Evolutionary conservation across 1,140 invertebrate species (phyloP).

Genomic region (Hycleus cichorii): DNA sequence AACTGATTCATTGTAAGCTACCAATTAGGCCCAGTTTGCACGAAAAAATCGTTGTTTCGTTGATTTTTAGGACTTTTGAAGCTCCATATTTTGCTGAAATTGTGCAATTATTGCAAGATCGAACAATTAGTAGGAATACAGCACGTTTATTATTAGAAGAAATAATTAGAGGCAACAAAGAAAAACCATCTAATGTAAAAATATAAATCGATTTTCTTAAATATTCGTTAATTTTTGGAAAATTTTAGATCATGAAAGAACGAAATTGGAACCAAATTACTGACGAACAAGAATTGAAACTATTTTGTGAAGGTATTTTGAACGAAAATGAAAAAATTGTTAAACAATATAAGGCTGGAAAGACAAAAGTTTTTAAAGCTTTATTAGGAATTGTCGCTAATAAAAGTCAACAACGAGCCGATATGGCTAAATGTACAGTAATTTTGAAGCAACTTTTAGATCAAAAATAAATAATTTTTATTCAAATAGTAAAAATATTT

Average conservation of each 20-base stretch:
- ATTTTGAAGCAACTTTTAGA: slow-evolving; percentile 55
- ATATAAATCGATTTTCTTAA: slow-evolving; percentile 6
- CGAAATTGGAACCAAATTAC: slow-evolving; percentile 58
- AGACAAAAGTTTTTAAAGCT: slow-evolving; percentile 57
- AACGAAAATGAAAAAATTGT: slow-evolving; percentile 61
- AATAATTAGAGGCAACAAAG: slow-evolving; percentile 44
- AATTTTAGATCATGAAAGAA: slow-evolving; percentile 52
- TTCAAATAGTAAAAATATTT: too few relatives aligned
- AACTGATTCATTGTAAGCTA: slow-evolving; percentile 49
- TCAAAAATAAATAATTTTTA: slow-evolving; percentile 24
- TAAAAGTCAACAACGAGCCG: slow-evolving; percentile 52
- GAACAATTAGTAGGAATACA: slow-evolving; percentile 54
- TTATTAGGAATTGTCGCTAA: slow-evolving; percentile 54
- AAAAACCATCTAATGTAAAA: slow-evolving; percentile 42
- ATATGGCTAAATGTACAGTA: slow-evolving; percentile 54
- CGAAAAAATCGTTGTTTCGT: slow-evolving; percentile 12
- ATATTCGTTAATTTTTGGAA: slow-evolving; percentile 17
- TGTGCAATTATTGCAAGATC: slow-evolving; percentile 49
- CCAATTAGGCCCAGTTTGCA: not conserved
- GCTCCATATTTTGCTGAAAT: slow-evolving; percentile 51
- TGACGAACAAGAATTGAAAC: slow-evolving; percentile 50
- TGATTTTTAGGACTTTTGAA: slow-evolving; percentile 40
- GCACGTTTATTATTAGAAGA: slow-evolving; percentile 48
- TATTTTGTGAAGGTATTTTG: slow-evolving; percentile 55
- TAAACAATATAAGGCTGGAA: slow-evolving; percentile 59